Conservation (phyloP, 2,797 vertebrate genomes). For the Xenops minutus region DNA sequence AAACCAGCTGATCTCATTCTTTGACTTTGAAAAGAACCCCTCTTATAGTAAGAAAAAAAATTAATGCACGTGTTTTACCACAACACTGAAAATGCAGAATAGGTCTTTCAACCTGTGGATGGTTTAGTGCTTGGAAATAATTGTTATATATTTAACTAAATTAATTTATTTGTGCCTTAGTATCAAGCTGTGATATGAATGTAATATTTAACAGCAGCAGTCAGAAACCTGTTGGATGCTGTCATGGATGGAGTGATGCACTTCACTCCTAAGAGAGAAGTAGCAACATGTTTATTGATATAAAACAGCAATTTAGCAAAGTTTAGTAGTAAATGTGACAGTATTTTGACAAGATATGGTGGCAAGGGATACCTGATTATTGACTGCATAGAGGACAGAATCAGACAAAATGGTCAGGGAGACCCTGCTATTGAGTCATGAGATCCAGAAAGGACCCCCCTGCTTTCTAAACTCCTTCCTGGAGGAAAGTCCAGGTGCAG, state of each 20-base stretch:
- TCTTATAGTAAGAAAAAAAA: not conserved
- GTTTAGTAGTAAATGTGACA: not conserved
- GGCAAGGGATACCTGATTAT: not conserved
- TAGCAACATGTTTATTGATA: not conserved
- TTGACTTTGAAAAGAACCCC: not conserved
- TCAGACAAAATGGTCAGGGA: not conserved
- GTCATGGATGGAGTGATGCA: not conserved
- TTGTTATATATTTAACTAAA: not conserved
- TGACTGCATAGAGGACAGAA: not conserved
- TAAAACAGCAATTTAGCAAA: not conserved
- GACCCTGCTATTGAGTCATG: not conserved
- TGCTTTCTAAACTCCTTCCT: not conserved
- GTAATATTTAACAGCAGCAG: not conserved
- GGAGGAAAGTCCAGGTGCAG: not conserved
- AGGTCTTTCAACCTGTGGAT: not conserved
- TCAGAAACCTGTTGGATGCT: not conserved
- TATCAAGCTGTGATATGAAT: not conserved
- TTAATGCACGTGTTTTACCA: not conserved
- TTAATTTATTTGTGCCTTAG: not conserved
- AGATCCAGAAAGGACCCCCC: not conserved
- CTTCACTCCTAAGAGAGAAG: not conserved
- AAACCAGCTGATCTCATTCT: not conserved
- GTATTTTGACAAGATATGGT: not conserved
- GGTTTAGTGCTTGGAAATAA: not conserved
- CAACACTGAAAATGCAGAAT: not conserved